Conservation (phyloP, 1,140 invertebrate genomes). For the Drosophila busckii region DNA sequence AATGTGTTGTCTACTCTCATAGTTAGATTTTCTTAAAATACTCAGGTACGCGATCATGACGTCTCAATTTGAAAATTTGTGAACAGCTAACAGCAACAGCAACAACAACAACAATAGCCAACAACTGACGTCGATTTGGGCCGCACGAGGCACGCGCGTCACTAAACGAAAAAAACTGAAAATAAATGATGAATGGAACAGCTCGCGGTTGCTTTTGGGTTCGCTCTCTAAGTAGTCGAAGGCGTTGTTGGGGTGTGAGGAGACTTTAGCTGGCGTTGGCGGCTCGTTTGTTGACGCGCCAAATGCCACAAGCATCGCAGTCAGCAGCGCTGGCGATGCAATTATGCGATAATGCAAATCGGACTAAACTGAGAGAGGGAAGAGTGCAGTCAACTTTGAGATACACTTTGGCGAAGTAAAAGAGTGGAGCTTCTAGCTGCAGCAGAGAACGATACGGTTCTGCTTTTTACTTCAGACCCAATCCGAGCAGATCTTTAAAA, state of each 20-base stretch:
- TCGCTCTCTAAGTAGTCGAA: slow-evolving; percentile 9
- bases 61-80: slow-evolving; percentile 68
- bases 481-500: too few species aligned
- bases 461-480: too few species aligned
- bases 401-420: too few species aligned
- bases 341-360: slow-evolving; percentile 67
- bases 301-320: slow-evolving; percentile 60
- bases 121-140: slow-evolving; percentile 39
- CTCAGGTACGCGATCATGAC: slow-evolving; percentile 51
- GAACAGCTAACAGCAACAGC: slow-evolving; percentile 44
- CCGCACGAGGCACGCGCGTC: slow-evolving; percentile 71
- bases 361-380: too few species aligned
- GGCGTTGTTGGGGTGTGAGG: slow-evolving; percentile 2
- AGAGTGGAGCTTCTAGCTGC: too few species aligned
- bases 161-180: slow-evolving; percentile 70
- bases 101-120: slow-evolving; percentile 8
- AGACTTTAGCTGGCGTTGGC: slow-evolving; percentile 47
- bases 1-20: slow-evolving; percentile 59
- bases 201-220: slow-evolving; percentile 41
- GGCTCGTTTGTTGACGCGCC: slow-evolving; percentile 72
- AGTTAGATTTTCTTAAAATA: slow-evolving; percentile 20
- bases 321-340: slow-evolving; percentile 49
- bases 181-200: slow-evolving; percentile 71
- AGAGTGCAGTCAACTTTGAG: too few species aligned
- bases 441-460: too few species aligned